phyloP scores from a whole-genome alignment of 2,797 vertebrate species.

The Acridotheres tristis region DNA sequence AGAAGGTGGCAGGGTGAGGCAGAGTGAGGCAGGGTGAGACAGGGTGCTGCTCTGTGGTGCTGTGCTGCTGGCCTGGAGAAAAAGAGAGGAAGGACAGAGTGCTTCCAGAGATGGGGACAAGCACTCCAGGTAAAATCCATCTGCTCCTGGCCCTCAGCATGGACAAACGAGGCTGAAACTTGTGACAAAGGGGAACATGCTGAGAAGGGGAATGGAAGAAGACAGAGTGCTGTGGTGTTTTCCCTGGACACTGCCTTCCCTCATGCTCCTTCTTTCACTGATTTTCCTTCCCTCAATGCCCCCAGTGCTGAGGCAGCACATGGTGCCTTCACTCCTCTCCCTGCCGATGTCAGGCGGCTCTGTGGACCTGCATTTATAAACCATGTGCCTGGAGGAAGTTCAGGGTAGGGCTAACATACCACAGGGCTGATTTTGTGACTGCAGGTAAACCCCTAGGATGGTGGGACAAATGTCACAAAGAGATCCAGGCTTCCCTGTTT shows the following conservation, averaged over 20 bases:
- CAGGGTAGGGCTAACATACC: background rate
- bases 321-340: background rate
- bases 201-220: background rate
- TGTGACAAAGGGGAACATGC: background rate
- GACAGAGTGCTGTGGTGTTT: fast-evolving
- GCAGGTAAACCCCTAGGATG: background rate
- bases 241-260: background rate
- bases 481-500: background rate
- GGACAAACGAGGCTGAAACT: background rate
- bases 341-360: fast-evolving
- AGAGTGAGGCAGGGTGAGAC: conserved; percentile 18
- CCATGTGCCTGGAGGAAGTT: background rate
- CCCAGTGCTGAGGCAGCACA: fast-evolving
- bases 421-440: background rate
- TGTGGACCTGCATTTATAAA: background rate
- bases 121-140: background rate
- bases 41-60: background rate
- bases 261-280: background rate
- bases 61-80: background rate
- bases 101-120: background rate
- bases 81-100: background rate
- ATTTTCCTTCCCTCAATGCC: background rate
- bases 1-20: background rate
- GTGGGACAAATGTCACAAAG: background rate
- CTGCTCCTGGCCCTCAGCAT: background rate